Base-by-base conservation (phyloP, 2,797 vertebrate genomes). In the Alcedo quadribrachys region DNA sequence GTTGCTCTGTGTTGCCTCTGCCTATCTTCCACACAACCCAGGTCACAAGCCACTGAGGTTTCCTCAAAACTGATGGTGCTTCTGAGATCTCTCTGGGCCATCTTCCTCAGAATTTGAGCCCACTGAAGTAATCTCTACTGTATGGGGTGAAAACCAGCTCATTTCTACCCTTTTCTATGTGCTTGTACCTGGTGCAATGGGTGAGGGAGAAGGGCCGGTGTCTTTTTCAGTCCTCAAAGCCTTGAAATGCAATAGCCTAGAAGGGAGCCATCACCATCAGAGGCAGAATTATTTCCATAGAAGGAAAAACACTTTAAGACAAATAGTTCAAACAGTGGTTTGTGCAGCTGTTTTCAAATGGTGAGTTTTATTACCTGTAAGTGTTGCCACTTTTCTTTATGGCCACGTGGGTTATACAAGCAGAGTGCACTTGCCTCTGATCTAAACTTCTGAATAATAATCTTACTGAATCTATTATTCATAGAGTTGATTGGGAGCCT, bases 301-400 rank as follows among this genome's bases (percentile, higher is more conserved):
- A 82, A 85, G 90, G 85, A 83, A 91, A 94, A 93, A 22, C 18
- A 80, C 42, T 92, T 54, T 5, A 50, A 67, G 57, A 91, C 24
- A 69, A 95, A 30, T 18, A 63, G 78, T 63, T 92, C 61, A 74
- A 82, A 25, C 0, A 32, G 84, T 68, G 78, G 74, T 54, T 89
- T 85, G 71, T 70, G 90, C 75, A 92, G 75, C 79, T 92, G 76
- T 84, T 94, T 85, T 65, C 53, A 65, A 54, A 77, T 0, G 67
- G 11, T 2, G 32, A 81, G 8, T 80, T 93, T 85, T 90, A 85
- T 37, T 85, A 63, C 68, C 88, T 89, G 40, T 22, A 55, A 74
- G 45, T 63, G 6, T 57, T 73, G 68, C 42, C 12, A 30, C 76
- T 92, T 60, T 58, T 46, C 68, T 50, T 80, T 45, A 62, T 57